Conservation (phyloP, 2,888 invertebrate species). For the Agrochola lota region DNA sequence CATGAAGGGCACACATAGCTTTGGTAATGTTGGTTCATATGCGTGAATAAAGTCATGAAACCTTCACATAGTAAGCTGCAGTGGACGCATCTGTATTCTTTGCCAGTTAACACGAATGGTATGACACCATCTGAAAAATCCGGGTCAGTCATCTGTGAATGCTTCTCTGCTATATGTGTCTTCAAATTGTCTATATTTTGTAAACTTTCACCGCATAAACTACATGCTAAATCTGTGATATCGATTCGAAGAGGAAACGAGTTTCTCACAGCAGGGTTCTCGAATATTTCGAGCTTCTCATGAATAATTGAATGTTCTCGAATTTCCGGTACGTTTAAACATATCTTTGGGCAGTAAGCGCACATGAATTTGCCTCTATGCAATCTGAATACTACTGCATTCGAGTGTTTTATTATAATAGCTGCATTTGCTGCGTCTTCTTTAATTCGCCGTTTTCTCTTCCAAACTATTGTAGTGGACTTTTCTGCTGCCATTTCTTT, state of each 20-base stretch:
- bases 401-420: constrained; percentile 78
- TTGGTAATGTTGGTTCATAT: constrained; percentile 87
- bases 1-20: constrained; percentile 85
- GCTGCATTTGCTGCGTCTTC: constrained; percentile 81
- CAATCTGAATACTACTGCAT: constrained; percentile 81
- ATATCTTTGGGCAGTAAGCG: constrained; percentile 77
- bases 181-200: constrained; percentile 72
- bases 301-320: constrained; percentile 75
- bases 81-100: constrained; percentile 76
- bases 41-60: constrained; percentile 76
- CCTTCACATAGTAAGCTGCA: constrained; percentile 74
- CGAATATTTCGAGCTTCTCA: constrained; percentile 74
- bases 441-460: constrained; percentile 71
- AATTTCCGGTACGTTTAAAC: constrained; percentile 71
- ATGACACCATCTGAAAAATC: constrained; percentile 77
- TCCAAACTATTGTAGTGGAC: constrained; percentile 71
- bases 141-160: constrained; percentile 68
- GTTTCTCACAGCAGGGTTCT: constrained; percentile 72
- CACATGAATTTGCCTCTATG: constrained; percentile 82
- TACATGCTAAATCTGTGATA: constrained; percentile 77
- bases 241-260: constrained; percentile 81
- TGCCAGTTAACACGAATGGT: constrained; percentile 77
- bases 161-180: constrained; percentile 72
- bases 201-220: constrained; percentile 69
- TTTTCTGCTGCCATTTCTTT: constrained; percentile 43